Evolutionary conservation across 2,797 vertebrate genomes (phyloP).

Genomic region (Notolabrus celidotus): DNA sequence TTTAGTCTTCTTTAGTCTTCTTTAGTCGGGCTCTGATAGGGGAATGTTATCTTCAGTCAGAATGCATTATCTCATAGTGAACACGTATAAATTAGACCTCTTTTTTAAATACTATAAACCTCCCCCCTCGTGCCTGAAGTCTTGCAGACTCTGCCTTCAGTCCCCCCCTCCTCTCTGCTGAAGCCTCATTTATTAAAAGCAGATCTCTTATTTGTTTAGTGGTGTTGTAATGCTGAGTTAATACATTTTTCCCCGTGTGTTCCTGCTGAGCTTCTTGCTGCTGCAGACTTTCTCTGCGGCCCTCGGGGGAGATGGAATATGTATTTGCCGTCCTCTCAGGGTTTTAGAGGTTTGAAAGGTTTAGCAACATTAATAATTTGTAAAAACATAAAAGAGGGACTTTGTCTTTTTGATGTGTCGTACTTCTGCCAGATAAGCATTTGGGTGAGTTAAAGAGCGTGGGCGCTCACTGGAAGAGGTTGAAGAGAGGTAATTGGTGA

Average conservation of each 20-base stretch:
- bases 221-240: slow-evolving; percentile 72
- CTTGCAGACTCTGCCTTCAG: slow-evolving; percentile 41
- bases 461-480: slow-evolving; percentile 25
- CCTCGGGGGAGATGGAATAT: slow-evolving; percentile 81
- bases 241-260: slow-evolving; percentile 63
- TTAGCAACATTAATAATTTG: slow-evolving; percentile 84
- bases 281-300: slow-evolving; percentile 63
- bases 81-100: slow-evolving; percentile 35
- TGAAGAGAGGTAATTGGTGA: slow-evolving; percentile 39
- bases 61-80: neutral
- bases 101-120: slow-evolving; percentile 43
- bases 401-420: slow-evolving; percentile 61
- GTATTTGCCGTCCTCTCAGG: slow-evolving; percentile 77
- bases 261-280: slow-evolving; percentile 53
- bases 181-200: slow-evolving; percentile 71
- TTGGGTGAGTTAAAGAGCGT: slow-evolving; percentile 48
- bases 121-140: slow-evolving; percentile 46
- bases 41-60: slow-evolving; percentile 28
- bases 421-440: slow-evolving; percentile 69
- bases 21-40: slow-evolving; percentile 9
- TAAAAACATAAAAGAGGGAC: slow-evolving; percentile 75
- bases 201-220: slow-evolving; percentile 79
- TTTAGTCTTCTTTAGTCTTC: too few relatives aligned
- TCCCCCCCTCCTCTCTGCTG: slow-evolving; percentile 51
- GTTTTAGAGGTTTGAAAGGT: slow-evolving; percentile 76